Evolutionary conservation across 2,113 vertebrate genomes (phyloP).

Genomic region (Seriola dumerili): DNA sequence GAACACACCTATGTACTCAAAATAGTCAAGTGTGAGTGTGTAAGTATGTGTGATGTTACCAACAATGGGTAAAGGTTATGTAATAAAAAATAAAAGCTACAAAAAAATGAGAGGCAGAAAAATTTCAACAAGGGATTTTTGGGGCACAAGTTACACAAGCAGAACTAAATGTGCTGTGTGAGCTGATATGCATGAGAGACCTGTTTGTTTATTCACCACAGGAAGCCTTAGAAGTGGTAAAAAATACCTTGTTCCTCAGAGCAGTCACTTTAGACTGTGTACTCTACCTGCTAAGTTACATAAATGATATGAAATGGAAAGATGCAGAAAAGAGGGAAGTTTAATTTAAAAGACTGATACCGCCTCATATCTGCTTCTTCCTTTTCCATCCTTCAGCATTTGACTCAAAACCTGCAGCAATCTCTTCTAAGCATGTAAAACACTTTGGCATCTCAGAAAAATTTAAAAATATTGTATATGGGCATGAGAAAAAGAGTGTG

Average conservation of each 20-base stretch:
- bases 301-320: constrained; percentile 36
- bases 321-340: constrained; percentile 6
- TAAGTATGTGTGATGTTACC: no score
- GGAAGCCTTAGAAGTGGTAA: neutral
- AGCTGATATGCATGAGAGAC: neutral
- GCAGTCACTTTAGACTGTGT: neutral
- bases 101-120: no score
- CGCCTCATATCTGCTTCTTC: constrained; percentile 29
- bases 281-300: constrained; percentile 22
- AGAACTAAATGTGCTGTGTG: neutral
- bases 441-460: neutral
- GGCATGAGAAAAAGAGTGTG: neutral
- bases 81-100: no score
- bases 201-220: neutral
- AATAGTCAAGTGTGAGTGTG: no score
- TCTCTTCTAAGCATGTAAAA: constrained; percentile 45
- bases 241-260: neutral
- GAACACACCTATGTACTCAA: no score
- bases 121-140: no score
- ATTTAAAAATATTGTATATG: neutral
- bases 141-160: neutral
- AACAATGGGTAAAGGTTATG: no score
- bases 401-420: constrained; percentile 28
- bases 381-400: constrained; percentile 40
- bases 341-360: constrained; percentile 64